These are phyloP conservation scores for Zaprionus gabonicus DNA, from an alignment of 1,140 invertebrate genomes.

Conservation along the genomic window DNA sequence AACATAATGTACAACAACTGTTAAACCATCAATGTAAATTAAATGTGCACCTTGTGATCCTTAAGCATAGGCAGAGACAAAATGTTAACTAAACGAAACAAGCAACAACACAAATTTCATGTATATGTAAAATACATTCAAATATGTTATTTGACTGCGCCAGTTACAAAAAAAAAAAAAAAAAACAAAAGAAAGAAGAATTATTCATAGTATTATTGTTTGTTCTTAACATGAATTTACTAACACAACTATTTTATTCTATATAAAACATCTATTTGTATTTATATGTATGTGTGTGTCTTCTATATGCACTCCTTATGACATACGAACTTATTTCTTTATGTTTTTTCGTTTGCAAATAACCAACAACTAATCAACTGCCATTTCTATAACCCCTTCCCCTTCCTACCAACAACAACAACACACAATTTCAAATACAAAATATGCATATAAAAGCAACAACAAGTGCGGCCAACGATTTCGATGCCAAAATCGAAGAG, in stretches of 20 bases:
- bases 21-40: slow-evolving; percentile 23
- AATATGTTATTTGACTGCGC: slow-evolving; percentile 64
- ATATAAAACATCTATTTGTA: slow-evolving; percentile 3
- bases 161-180: slow-evolving; percentile 38
- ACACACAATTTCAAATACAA: slow-evolving; percentile 7
- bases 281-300: slow-evolving; percentile 27
- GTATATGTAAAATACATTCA: slow-evolving; percentile 3
- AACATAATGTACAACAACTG: slow-evolving; percentile 21
- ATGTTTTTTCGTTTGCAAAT: slow-evolving; percentile 47
- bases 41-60: slow-evolving; percentile 38
- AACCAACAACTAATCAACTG: slow-evolving; percentile 61
- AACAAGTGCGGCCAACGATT: slow-evolving; percentile 65
- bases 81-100: slow-evolving; percentile 6
- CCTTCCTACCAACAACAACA: slow-evolving; percentile 26
- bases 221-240: slow-evolving; percentile 7
- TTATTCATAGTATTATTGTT: background rate
- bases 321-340: slow-evolving; percentile 28
- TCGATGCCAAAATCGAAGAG: slow-evolving; percentile 75
- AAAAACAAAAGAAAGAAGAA: background rate
- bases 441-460: slow-evolving; percentile 41
- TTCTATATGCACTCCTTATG: slow-evolving; percentile 20
- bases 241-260: slow-evolving; percentile 5
- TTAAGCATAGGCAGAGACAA: slow-evolving; percentile 11
- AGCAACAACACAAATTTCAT: slow-evolving; percentile 15
- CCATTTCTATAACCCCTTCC: slow-evolving; percentile 51